Evolutionary conservation across 1,140 invertebrate species (phyloP).

Genomic region (Oryzaephilus surinamensis): DNA sequence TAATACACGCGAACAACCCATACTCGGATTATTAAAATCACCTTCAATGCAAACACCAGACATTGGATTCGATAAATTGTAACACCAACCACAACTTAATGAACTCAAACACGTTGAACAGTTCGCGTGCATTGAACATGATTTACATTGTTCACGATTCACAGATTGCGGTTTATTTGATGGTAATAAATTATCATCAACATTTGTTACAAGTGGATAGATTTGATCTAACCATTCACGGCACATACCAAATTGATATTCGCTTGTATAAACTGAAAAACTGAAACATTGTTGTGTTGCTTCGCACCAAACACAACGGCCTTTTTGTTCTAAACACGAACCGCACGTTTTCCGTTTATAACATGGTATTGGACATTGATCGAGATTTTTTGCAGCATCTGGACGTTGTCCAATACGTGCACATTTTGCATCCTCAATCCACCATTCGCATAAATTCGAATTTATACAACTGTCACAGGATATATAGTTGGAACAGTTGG

Average conservation of each 20-base stretch:
- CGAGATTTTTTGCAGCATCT: slow-evolving; percentile 49
- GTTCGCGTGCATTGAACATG: slow-evolving; percentile 63
- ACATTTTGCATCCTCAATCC: slow-evolving; percentile 69
- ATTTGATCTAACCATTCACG: slow-evolving; percentile 84
- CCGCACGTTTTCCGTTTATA: slow-evolving; percentile 64
- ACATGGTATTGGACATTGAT: slow-evolving; percentile 64
- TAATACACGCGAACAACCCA: slow-evolving; percentile 49
- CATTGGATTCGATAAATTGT: slow-evolving; percentile 75
- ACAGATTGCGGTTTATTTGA: slow-evolving; percentile 36
- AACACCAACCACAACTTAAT: slow-evolving; percentile 90
- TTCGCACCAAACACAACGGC: slow-evolving; percentile 91
- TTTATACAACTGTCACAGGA: slow-evolving; percentile 66
- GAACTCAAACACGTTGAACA: slow-evolving; percentile 72
- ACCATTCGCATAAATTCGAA: slow-evolving; percentile 73
- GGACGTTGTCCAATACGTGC: slow-evolving; percentile 61
- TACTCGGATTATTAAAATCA: slow-evolving; percentile 63
- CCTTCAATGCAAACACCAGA: slow-evolving; percentile 68
- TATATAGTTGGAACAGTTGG: slow-evolving; percentile 80
- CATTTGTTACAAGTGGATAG: slow-evolving; percentile 30
- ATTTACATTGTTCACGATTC: slow-evolving; percentile 72
- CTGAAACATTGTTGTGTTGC: slow-evolving; percentile 84
- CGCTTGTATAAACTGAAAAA: slow-evolving; percentile 88
- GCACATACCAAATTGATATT: slow-evolving; percentile 86
- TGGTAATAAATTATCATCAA: slow-evolving; percentile 32
- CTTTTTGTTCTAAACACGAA: slow-evolving; percentile 71